phyloP scores from a whole-genome alignment of 1,140 invertebrate genomes.

The Drosophila kepulauana region DNA sequence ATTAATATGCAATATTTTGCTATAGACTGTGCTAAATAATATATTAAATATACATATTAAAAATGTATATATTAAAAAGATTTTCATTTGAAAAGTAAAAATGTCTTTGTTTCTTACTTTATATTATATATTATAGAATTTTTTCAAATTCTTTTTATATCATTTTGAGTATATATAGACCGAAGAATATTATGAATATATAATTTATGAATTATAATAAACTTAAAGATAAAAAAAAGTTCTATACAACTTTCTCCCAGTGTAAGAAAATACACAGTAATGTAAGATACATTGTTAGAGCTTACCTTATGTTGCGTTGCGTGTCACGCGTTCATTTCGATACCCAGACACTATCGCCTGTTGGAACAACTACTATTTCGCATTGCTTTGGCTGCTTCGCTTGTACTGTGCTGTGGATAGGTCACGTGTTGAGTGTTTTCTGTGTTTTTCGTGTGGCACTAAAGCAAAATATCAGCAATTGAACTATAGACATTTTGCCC shows the following conservation, averaged over 20 bases:
- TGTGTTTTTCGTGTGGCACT: constrained; percentile 57
- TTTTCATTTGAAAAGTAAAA: too few relatives aligned
- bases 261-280: not conserved
- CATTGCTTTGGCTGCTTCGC: constrained; percentile 6
- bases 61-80: too few relatives aligned
- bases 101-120: too few relatives aligned
- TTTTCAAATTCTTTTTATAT: too few relatives aligned
- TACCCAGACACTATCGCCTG: constrained; percentile 7
- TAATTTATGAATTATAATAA: too few relatives aligned
- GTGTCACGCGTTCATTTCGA: constrained; percentile 42
- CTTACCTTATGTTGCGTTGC: not conserved
- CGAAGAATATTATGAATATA: too few relatives aligned
- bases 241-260: not conserved
- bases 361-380: not conserved
- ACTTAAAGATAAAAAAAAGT: too few relatives aligned
- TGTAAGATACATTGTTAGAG: not conserved
- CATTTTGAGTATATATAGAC: too few relatives aligned
- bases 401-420: constrained; percentile 50
- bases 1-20: too few relatives aligned
- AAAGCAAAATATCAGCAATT: constrained; percentile 77
- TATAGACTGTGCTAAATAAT: too few relatives aligned
- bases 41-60: too few relatives aligned
- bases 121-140: too few relatives aligned
- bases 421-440: constrained; percentile 69
- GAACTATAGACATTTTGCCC: constrained; percentile 82